Evolutionary conservation across 1,140 invertebrate species (phyloP).

Genomic region (Cydia splendana): DNA sequence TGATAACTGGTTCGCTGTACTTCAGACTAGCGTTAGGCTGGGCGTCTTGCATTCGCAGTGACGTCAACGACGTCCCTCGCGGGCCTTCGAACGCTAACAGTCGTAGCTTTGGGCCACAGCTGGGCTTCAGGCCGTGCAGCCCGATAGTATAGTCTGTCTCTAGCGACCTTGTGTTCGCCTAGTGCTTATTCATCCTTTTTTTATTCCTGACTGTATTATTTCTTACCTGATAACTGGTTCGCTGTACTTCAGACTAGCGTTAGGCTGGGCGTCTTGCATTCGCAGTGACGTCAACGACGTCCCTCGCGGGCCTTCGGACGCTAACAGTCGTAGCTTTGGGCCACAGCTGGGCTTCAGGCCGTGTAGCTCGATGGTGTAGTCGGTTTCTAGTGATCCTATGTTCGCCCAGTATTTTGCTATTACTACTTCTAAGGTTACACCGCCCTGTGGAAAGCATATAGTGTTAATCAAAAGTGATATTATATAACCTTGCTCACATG

Average conservation of each 20-base stretch:
- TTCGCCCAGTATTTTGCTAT: conserved; percentile 97
- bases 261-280: conserved; percentile 90
- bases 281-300: conserved; percentile 87
- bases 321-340: conserved; percentile 80
- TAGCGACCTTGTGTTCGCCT: no score
- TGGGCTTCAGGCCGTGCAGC: conserved; percentile 91
- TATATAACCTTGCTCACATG: no score
- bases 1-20: conserved; percentile 88
- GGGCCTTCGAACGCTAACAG: conserved; percentile 91
- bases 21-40: conserved; percentile 88
- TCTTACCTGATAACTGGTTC: conserved; percentile 90
- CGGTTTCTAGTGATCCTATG: conserved; percentile 86
- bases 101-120: conserved; percentile 73
- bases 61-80: conserved; percentile 85
- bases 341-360: conserved; percentile 88
- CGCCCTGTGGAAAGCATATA: conserved; percentile 79
- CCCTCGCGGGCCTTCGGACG: conserved; percentile 87
- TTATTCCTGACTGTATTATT: no score
- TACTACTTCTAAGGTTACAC: conserved; percentile 90
- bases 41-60: conserved; percentile 90
- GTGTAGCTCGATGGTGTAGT: conserved; percentile 90
- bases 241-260: conserved; percentile 87
- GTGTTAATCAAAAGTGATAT: no score
- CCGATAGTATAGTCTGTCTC: conserved; percentile 87
- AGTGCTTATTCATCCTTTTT: no score